Conservation (phyloP, 2,797 vertebrate genomes). For the Heteromormyrus szaboi region DNA sequence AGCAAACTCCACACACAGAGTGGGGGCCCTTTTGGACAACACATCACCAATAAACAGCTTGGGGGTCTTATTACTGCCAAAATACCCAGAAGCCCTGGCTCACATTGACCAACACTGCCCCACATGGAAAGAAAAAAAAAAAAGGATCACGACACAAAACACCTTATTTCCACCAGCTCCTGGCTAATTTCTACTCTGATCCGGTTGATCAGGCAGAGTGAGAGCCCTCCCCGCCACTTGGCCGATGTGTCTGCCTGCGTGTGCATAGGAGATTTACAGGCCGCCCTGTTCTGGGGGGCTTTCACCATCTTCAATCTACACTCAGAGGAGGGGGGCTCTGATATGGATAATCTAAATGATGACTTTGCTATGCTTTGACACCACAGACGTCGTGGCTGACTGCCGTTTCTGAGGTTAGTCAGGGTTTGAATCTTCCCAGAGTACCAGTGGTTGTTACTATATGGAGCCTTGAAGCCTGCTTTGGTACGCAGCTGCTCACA, state of each 20-base stretch:
- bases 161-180: neutral
- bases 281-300: neutral
- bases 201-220: neutral
- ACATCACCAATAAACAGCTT: neutral
- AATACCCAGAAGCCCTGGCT: neutral
- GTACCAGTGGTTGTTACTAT: neutral
- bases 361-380: neutral
- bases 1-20: neutral
- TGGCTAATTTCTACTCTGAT: neutral
- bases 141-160: neutral
- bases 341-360: neutral
- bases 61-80: neutral
- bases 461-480: neutral
- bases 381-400: neutral
- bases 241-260: neutral
- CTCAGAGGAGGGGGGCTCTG: neutral
- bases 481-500: neutral
- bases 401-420: neutral
- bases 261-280: neutral
- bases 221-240: neutral
- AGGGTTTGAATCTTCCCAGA: neutral
- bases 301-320: neutral
- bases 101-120: neutral
- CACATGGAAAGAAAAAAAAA: neutral
- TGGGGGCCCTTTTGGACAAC: neutral